Conservation (phyloP, 2,888 invertebrate genomes). For the Drosophila dives region DNA sequence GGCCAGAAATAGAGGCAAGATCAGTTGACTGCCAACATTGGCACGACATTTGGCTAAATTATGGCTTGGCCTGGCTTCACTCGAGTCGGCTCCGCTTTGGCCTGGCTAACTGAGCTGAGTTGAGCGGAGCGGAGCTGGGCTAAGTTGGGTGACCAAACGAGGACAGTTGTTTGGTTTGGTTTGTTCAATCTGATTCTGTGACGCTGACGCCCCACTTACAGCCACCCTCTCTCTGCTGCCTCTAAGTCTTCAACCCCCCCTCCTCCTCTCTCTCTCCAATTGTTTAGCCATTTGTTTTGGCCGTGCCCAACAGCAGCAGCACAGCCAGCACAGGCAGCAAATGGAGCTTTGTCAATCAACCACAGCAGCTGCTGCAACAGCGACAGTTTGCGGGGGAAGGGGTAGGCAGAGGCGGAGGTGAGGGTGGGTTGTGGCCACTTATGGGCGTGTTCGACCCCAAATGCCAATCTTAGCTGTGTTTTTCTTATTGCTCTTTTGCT, state of each 20-base stretch:
- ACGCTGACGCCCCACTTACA: neutral
- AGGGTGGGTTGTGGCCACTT: slow-evolving; percentile 25
- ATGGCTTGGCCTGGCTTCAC: slow-evolving; percentile 51
- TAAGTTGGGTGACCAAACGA: slow-evolving; percentile 61
- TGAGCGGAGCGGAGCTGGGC: neutral
- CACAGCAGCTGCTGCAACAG: slow-evolving; percentile 19
- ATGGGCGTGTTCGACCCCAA: slow-evolving; percentile 72
- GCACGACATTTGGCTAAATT: slow-evolving; percentile 75
- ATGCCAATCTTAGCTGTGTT: slow-evolving; percentile 53
- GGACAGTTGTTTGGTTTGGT: slow-evolving; percentile 53
- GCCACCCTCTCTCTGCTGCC: neutral
- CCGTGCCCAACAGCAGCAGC: slow-evolving; percentile 58
- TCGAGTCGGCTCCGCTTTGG: slow-evolving; percentile 18
- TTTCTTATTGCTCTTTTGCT: slow-evolving; percentile 33
- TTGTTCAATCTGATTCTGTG: slow-evolving; percentile 31
- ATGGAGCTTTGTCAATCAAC: slow-evolving; percentile 64
- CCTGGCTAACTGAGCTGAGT: slow-evolving; percentile 2
- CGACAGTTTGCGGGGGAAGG: slow-evolving; percentile 10
- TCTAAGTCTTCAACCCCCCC: slow-evolving; percentile 38
- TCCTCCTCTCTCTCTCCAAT: slow-evolving; percentile 30
- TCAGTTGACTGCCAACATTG: slow-evolving; percentile 57
- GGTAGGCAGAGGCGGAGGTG: slow-evolving; percentile 5
- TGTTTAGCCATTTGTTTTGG: slow-evolving; percentile 49
- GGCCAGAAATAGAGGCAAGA: slow-evolving; percentile 23
- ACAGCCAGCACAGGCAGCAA: neutral